Conservation (phyloP, 1,140 invertebrate genomes). For the Brachionus rotundiformis region DNA sequence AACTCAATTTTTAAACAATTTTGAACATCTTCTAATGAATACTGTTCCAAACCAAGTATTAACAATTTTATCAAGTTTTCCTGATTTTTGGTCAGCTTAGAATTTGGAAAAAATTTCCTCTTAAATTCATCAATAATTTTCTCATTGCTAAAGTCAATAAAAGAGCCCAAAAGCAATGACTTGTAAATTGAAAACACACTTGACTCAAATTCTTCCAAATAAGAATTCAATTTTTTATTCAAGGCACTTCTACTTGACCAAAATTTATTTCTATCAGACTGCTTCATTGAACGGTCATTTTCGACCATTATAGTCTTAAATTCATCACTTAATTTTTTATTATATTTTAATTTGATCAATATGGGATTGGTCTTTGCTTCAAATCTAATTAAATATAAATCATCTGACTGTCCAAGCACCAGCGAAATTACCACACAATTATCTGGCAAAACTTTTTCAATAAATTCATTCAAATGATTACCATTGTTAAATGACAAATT, state of each 20-base stretch:
- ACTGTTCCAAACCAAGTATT: slow-evolving; percentile 27
- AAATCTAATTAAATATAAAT: slow-evolving; percentile 31
- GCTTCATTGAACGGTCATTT: slow-evolving; percentile 50
- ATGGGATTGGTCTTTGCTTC: neutral
- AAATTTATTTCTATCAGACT: slow-evolving; percentile 35
- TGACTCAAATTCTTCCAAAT: slow-evolving; percentile 46
- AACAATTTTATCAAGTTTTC: neutral
- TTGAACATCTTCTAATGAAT: neutral
- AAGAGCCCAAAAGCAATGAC: slow-evolving; percentile 23
- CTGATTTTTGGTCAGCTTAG: slow-evolving; percentile 5
- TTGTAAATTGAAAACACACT: slow-evolving; percentile 25
- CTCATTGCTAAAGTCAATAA: slow-evolving; percentile 6
- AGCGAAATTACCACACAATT: slow-evolving; percentile 25
- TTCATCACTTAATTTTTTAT: slow-evolving; percentile 34
- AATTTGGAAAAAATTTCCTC: slow-evolving; percentile 2
- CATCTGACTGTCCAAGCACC: neutral
- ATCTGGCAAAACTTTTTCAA: slow-evolving; percentile 19
- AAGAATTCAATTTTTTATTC: slow-evolving; percentile 37
- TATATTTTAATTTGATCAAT: slow-evolving; percentile 30
- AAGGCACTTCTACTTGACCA: slow-evolving; percentile 24
- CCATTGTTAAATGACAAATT: slow-evolving; percentile 14
- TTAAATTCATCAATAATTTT: slow-evolving; percentile 27
- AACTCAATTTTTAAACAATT: neutral
- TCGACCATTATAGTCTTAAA: slow-evolving; percentile 45
- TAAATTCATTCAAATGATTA: slow-evolving; percentile 31